A percentile compares a stretch with the other conserved stretches of the same genome.
Evolutionary conservation across 37 sponge, comb jelly and placozoan genomes (phyloP).

Genomic region (Crambe crambe): DNA sequence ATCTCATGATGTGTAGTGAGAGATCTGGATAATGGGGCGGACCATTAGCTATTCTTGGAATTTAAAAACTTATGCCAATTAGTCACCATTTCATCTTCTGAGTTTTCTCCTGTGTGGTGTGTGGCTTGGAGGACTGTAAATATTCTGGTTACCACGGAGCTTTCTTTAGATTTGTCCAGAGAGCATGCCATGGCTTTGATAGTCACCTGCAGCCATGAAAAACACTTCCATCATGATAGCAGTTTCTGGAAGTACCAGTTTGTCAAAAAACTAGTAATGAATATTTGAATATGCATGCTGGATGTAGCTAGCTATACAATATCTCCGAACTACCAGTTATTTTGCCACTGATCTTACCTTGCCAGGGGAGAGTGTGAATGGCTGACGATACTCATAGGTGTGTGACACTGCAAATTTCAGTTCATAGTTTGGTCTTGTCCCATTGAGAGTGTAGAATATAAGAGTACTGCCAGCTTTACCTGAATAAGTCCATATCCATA

Average conservation of each 20-base stretch:
- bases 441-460: constrained; percentile 70
- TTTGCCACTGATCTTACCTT: too few relatives aligned
- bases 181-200: constrained; percentile 45
- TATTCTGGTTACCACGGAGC: constrained; percentile 63
- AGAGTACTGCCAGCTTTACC: constrained; percentile 15
- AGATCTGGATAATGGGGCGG: too few relatives aligned
- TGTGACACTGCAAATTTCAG: not conserved
- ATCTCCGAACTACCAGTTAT: too few relatives aligned
- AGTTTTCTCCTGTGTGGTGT: not conserved
- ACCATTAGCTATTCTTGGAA: too few relatives aligned
- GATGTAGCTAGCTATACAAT: too few relatives aligned
- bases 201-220: constrained; percentile 6
- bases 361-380: constrained; percentile 57
- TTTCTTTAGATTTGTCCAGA: constrained; percentile 43
- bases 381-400: constrained; percentile 36
- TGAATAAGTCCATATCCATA: too few relatives aligned
- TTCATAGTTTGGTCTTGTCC: constrained; percentile 23
- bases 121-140: constrained; percentile 35
- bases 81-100: constrained; percentile 22
- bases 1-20: too few relatives aligned
- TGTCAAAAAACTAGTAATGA: too few relatives aligned
- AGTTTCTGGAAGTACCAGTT: not conserved
- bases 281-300: too few relatives aligned
- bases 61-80: too few relatives aligned
- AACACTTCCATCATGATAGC: too few relatives aligned